Conservation (phyloP, 2,888 invertebrate genomes). For the Eurois occulta region DNA sequence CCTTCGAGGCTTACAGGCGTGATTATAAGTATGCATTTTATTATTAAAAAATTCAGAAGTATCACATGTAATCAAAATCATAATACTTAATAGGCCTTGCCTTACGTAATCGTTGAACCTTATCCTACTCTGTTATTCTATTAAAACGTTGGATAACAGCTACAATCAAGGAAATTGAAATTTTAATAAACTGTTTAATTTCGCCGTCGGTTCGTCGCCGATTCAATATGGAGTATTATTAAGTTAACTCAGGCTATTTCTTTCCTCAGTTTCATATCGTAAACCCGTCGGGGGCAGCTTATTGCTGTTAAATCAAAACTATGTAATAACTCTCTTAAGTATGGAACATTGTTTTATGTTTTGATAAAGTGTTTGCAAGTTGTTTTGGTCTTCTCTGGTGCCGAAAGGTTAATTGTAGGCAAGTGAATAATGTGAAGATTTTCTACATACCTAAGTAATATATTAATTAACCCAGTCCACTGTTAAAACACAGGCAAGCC, state of each 20-base stretch:
- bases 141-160: slow-evolving; percentile 66
- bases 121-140: slow-evolving; percentile 68
- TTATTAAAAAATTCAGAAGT: slow-evolving; percentile 14
- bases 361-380: slow-evolving; percentile 26
- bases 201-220: slow-evolving; percentile 57
- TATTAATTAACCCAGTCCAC: background rate
- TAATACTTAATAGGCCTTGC: slow-evolving; percentile 61
- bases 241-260: slow-evolving; percentile 68
- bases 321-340: slow-evolving; percentile 69
- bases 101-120: slow-evolving; percentile 64
- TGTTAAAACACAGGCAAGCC: background rate
- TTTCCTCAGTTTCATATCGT: slow-evolving; percentile 76
- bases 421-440: slow-evolving; percentile 7
- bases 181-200: slow-evolving; percentile 74
- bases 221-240: slow-evolving; percentile 69
- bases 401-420: slow-evolving; percentile 32
- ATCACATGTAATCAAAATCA: slow-evolving; percentile 55
- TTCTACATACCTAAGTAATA: too few species aligned
- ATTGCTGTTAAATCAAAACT: slow-evolving; percentile 77
- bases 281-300: slow-evolving; percentile 78
- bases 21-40: background rate
- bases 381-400: slow-evolving; percentile 25
- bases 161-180: slow-evolving; percentile 74
- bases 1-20: too few species aligned
- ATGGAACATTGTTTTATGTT: slow-evolving; percentile 37